Base-by-base conservation (phyloP, 2,888 invertebrate species). In the Caenorhabditis sp. region DNA sequence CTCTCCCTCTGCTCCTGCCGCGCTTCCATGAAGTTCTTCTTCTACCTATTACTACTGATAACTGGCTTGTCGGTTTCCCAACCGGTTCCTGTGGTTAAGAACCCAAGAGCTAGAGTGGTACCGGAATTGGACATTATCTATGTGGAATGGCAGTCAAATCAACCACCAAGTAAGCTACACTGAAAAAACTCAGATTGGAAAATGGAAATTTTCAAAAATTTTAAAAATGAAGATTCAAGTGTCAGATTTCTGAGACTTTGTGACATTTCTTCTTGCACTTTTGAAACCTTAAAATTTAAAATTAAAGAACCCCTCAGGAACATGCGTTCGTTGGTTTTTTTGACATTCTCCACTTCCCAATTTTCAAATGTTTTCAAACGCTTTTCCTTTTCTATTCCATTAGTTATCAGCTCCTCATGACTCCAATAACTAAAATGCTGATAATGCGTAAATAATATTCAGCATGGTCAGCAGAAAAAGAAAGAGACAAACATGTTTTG, bases 141-240 rank as follows among this genome's bases (percentile, higher is more conserved):
- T 60, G 88, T 90, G 9, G 88, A 89, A 74, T 90, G 90, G 90
- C 83, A 86, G 18, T 77, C 81, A 20, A 68, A 76, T 22, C 60
- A 82, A 37, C 61, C 64, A 1, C 82, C 84, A 50, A 81, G 88
- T 88, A 56, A 83, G 85, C 61, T 24, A 47, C 6, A 40, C 40
- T 32, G 4, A 32, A 40, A 13, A 40, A 40, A 40, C 6, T 13
- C 2, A 40, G 13, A 5, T 2, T 40, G 40, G 40, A 13, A 32
- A 32, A 32, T n/a, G n/a, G n/a, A n/a, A n/a, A n/a, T n/a, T n/a
- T n/a, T n/a, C n/a, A n/a, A n/a, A n/a, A n/a, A n/a, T n/a, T n/a
- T n/a, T n/a, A n/a, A n/a, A n/a, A n/a, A n/a, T n/a, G n/a, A n/a
- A n/a, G n/a, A n/a, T n/a, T n/a, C n/a, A n/a, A n/a, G n/a, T n/a